These are phyloP conservation scores for Chloroclystis v-ata DNA, from an alignment of 2,888 invertebrate genomes.

Conservation along the genomic window DNA sequence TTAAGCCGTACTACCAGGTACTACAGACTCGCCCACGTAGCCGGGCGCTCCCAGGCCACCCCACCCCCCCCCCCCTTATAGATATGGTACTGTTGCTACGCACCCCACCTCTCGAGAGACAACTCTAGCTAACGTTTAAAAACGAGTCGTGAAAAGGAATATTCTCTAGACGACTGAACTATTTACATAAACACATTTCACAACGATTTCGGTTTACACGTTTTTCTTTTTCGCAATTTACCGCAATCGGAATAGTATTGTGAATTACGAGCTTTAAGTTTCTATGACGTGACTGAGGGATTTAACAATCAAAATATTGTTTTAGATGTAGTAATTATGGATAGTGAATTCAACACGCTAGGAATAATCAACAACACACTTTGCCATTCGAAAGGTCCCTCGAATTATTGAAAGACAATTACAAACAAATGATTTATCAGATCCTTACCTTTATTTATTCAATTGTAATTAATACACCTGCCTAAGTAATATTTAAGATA, in stretches of 20 bases:
- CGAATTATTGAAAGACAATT: too few relatives aligned
- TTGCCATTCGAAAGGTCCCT: too few relatives aligned
- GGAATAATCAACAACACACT: too few relatives aligned
- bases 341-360: constrained; percentile 23
- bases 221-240: constrained; percentile 12
- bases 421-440: too few relatives aligned
- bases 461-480: too few relatives aligned
- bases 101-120: constrained; percentile 40
- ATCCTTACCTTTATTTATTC: too few relatives aligned
- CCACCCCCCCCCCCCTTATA: constrained; percentile 27
- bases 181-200: constrained; percentile 2
- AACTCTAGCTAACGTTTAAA: constrained; percentile 35
- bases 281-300: constrained; percentile 18
- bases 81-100: constrained; percentile 51
- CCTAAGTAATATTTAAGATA: too few relatives aligned
- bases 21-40: constrained; percentile 78
- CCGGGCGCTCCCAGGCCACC: constrained; percentile 37
- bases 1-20: constrained; percentile 70
- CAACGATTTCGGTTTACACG: constrained; percentile 3
- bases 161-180: constrained; percentile 21
- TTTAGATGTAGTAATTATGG: constrained; percentile 21
- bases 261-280: background rate
- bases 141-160: constrained; percentile 43
- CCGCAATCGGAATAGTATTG: background rate
- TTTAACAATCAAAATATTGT: constrained; percentile 21